phyloP scores from a whole-genome alignment of 2,888 invertebrate genomes.

The Meghimatium bilineatum region DNA sequence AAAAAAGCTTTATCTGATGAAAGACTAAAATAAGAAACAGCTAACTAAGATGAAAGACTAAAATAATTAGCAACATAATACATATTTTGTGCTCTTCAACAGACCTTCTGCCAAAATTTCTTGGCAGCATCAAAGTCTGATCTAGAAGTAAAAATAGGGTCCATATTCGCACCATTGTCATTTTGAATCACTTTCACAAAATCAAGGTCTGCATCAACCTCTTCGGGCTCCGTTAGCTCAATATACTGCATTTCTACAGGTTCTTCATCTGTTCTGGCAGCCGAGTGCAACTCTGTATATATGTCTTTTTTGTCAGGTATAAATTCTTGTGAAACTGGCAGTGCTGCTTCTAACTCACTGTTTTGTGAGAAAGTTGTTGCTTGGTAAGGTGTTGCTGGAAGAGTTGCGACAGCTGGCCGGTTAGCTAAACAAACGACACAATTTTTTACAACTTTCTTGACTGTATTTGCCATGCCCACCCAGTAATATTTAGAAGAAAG shows the following conservation, averaged over 20 bases:
- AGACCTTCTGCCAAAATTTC: conserved; percentile 56
- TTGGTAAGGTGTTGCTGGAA: background rate
- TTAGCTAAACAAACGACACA: conserved; percentile 51
- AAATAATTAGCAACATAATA: background rate
- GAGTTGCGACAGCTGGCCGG: conserved; percentile 38
- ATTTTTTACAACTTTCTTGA: conserved; percentile 55
- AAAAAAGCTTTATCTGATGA: too few relatives aligned
- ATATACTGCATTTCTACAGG: conserved; percentile 28
- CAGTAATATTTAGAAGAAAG: conserved; percentile 58
- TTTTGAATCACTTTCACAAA: conserved; percentile 36
- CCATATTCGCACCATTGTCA: conserved; percentile 3
- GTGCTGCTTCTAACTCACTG: background rate
- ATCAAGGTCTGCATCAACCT: conserved; percentile 45
- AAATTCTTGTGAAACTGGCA: conserved; percentile 11
- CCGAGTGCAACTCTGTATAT: background rate
- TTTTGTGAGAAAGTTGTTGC: background rate
- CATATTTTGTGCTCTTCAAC: background rate
- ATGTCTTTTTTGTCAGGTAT: conserved; percentile 12
- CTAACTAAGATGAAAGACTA: too few relatives aligned
- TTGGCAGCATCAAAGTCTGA: conserved; percentile 40
- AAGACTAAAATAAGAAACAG: too few relatives aligned
- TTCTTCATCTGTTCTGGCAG: background rate
- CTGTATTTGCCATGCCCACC: conserved; percentile 58
- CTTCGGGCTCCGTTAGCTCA: conserved; percentile 34
- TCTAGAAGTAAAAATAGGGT: conserved; percentile 28